Base-by-base conservation (phyloP, 2,888 invertebrate species). In the Chromoteleia sp. region DNA sequence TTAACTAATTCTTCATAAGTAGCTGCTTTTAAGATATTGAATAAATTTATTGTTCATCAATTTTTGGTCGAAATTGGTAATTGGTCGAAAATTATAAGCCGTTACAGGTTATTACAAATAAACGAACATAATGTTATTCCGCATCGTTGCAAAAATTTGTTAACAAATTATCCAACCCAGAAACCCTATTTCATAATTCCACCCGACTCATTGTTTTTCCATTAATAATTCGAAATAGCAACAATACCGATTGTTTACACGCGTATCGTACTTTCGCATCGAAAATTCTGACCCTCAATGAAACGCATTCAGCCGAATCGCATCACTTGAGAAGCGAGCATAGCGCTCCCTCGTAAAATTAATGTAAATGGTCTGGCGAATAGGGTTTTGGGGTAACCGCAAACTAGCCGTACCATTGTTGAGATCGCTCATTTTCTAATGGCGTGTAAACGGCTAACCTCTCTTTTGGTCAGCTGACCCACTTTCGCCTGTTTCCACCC, bases 341-440 rank as follows among this genome's bases (percentile, higher is more conserved):
- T 25, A 48, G 43, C 52, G 12, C 19, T 65, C 54, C 61, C 68
- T 80, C 74, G 70, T 74, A 70, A 80, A 80, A 80, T 74, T 80
- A 74, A 74, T 80, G 74, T 77, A 77, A 81, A 77, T 74, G 81
- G 68, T 61, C 68, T 8, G 36, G 73, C 56, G 76, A 76, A 81
- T 77, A 63, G 68, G 77, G 67, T 77, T 77, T 77, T 30, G 63
- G 76, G 73, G 43, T 63, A 74, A 73, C 73, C 81, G 39, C 81
- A 81, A 77, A 80, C 74, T 74, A 74, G 74, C 74, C 63, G 52
- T 68, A 48, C 74, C 68, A 80, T 74, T 80, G 80, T 81, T 50
- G 76, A 63, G 73, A 76, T 71, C 76, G 81, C 73, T 81, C 81
- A 81, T 81, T 76, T 81, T 81, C 81, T 70, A 73, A 71, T 71